Percentiles rank a stretch among this genome's conserved stretches.
phyloP scores from a whole-genome alignment of 2,797 vertebrate species.

The Momotus momota region DNA sequence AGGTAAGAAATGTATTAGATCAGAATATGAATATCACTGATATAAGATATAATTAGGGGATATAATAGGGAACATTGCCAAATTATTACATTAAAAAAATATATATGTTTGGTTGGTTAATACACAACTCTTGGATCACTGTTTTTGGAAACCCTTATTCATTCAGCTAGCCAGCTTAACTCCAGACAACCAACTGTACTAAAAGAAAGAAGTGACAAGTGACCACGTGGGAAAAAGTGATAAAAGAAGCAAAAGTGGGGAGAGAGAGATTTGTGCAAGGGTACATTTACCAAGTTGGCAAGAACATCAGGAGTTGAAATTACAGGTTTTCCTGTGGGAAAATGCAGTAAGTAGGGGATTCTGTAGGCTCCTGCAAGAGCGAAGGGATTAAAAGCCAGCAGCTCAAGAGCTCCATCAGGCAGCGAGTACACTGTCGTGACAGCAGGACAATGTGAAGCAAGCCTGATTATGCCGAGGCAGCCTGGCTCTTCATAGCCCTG shows the following conservation, averaged over 20 bases:
- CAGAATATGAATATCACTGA: neutral
- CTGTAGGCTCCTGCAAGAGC: neutral
- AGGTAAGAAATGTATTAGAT: neutral
- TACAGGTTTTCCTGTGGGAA: neutral
- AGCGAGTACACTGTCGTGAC: fast-evolving
- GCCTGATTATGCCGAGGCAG: neutral
- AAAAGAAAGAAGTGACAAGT: neutral
- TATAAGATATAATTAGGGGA: neutral
- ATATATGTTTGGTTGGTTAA: neutral
- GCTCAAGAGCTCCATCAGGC: neutral
- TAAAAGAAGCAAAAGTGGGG: neutral
- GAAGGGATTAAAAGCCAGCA: neutral
- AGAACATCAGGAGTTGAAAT: neutral
- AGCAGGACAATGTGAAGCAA: neutral
- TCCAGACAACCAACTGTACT: neutral
- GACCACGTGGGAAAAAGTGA: neutral
- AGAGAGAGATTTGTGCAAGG: neutral
- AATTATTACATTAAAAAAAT: neutral
- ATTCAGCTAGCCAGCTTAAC: neutral
- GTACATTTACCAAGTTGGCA: neutral
- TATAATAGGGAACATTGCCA: neutral
- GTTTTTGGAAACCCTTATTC: neutral
- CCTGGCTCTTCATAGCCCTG: neutral
- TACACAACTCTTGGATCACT: neutral
- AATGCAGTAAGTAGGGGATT: neutral